Evolutionary conservation across 2,888 invertebrate species (phyloP), one percentile per base, ranked within the genome.

Genomic region (Drosophila formosana): DNA sequence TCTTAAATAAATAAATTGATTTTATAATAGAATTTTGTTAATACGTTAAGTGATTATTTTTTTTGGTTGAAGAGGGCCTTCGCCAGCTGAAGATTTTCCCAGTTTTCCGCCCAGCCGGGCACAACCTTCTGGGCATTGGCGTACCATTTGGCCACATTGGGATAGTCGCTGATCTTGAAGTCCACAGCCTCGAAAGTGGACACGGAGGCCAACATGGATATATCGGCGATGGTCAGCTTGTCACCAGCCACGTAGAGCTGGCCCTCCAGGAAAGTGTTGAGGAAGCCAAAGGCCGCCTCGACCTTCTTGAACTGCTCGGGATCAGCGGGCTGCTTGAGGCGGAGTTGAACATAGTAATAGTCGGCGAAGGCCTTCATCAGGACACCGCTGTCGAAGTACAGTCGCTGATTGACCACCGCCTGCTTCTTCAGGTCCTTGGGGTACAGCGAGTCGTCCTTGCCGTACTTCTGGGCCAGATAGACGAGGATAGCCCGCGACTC

Each of bases 401-500:
- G 92, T 56, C 95, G 94, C 87, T 96, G 95, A 92, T 97, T 96
- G n/a, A 97, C 95, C 0, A 95, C 30, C 0, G 96, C 97, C 28
- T 96, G 94, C 67, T 95, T 94, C 82, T 95, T 94, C 0, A 96
- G 94, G 76, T 96, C 96, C 82, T 95, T 96, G 0, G 97, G 97
- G 77, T 94, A 94, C 13, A 97, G 92, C 0, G 94, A 93, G 83
- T 95, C 96, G 78, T 96, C 94, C n/a, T 96, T 96, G 46, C 95
- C 96, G 89, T 97, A 97, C 89, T 96, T 95, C 92, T 95, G 95
- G 11, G 94, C 95, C 88, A 97, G 93, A 92, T 97, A 97, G 0
- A 94, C 93, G 91, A 96, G 94, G 90, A 97, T 97, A 63, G 96
- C 96, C 41, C 97, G 95, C 43, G 97, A 97, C 93, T 98, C 97